Evolutionary conservation across 2,797 vertebrate species (phyloP).

Genomic region (Apogon talboti): DNA sequence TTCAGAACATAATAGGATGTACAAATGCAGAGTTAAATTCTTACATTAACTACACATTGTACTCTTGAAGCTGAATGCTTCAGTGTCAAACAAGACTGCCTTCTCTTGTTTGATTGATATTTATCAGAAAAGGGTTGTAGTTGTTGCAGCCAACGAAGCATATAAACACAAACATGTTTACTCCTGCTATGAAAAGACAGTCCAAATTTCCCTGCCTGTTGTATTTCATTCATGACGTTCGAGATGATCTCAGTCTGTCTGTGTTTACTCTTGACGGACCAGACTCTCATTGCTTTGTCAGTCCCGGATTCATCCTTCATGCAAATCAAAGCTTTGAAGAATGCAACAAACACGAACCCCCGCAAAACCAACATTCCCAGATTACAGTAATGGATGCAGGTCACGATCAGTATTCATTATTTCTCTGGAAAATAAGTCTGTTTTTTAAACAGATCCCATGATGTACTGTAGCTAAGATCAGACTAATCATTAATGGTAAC

Average conservation of each 20-base stretch:
- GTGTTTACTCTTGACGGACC: slow-evolving; percentile 23
- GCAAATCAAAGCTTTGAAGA: slow-evolving; percentile 68
- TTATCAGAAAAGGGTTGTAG: slow-evolving; percentile 5
- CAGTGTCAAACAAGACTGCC: too few species aligned
- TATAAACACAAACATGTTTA: slow-evolving; percentile 19
- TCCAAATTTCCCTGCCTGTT: slow-evolving; percentile 27
- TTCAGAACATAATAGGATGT: too few species aligned
- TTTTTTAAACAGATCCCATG: slow-evolving; percentile 10
- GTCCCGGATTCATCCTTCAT: slow-evolving; percentile 43
- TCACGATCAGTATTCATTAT: not conserved
- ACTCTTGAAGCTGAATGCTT: too few species aligned
- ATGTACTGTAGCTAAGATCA: slow-evolving; percentile 16
- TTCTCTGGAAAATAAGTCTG: not conserved
- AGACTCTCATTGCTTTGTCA: slow-evolving; percentile 13
- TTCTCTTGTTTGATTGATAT: slow-evolving; percentile 6
- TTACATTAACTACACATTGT: too few species aligned
- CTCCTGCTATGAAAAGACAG: too few species aligned
- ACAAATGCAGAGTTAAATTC: too few species aligned
- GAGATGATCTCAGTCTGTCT: slow-evolving; percentile 27
- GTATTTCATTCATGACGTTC: slow-evolving; percentile 31
- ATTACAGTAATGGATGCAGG: not conserved
- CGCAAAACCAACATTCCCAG: slow-evolving; percentile 2
- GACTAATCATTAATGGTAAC: slow-evolving; percentile 11
- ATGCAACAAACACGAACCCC: slow-evolving; percentile 42
- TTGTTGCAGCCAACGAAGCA: too few species aligned